A percentile compares a stretch with the other conserved stretches of the same genome.
phyloP scores from a whole-genome alignment of 2,888 invertebrate species.

The Cataglyphis albicans region DNA sequence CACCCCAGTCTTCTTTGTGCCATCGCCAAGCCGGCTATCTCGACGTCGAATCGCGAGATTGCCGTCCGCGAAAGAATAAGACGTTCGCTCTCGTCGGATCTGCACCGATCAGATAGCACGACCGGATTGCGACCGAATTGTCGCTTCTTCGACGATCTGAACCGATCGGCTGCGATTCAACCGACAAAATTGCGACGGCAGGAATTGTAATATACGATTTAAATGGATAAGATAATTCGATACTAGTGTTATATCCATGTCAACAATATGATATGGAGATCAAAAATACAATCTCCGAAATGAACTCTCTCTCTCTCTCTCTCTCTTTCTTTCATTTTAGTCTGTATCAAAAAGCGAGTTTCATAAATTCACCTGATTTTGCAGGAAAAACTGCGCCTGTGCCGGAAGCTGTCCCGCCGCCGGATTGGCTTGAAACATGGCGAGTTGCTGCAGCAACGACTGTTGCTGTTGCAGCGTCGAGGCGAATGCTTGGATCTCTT shows the following conservation, averaged over 20 bases:
- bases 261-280: conserved; percentile 50
- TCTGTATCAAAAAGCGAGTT: background rate
- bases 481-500: conserved; percentile 87
- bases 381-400: conserved; percentile 91
- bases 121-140: conserved; percentile 39
- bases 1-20: conserved; percentile 67
- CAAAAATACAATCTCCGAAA: conserved; percentile 8
- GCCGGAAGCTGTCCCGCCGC: conserved; percentile 87
- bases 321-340: background rate
- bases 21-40: conserved; percentile 70
- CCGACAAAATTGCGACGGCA: conserved; percentile 40
- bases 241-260: conserved; percentile 19
- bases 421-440: conserved; percentile 88
- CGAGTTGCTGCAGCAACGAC: conserved; percentile 89
- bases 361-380: conserved; percentile 89
- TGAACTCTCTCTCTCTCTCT: background rate
- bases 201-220: conserved; percentile 68
- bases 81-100: conserved; percentile 66
- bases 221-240: conserved; percentile 68
- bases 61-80: conserved; percentile 72
- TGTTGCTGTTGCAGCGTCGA: conserved; percentile 89
- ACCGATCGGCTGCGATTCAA: conserved; percentile 57
- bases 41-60: conserved; percentile 68
- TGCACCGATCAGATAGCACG: conserved; percentile 70
- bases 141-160: conserved; percentile 63